Base-by-base conservation (phyloP, 2,888 invertebrate genomes). In the Ochropleura leucogaster region DNA sequence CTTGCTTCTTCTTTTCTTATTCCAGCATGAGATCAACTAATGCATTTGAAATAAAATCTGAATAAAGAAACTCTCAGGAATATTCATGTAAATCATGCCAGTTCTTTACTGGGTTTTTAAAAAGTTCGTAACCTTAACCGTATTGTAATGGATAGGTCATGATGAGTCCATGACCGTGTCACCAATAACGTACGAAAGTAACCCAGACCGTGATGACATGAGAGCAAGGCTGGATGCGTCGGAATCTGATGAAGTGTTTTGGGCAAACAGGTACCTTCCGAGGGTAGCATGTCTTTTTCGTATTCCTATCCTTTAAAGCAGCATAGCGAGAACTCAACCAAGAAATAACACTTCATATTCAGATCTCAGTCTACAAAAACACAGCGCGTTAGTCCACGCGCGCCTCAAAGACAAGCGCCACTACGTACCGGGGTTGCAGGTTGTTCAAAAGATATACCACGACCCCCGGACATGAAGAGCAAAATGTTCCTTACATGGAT, bases 171-270 rank as follows among this genome's bases (percentile, higher is more conserved):
- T 57, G 55, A 74, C 74, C 74, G 9, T 57, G 65, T 44, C 64
- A 30, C 30, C 30, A 49, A 74, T 57, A 57, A 44, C 47, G 4
- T n/a, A 55, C 14, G 40, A n/a, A 49, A n/a, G 12, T 74, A 44
- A 74, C 65, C 49, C 30, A 74, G 55, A 74, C 74, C 74, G 8
- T 74, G 64, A 16, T 16, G 44, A 16, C 47, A 55, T 8, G 40
- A 62, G 20, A 14, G 16, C 40, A 47, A 73, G 53, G 18, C 60
- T 60, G 60, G 16, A 40, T 40, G 40, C 16, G 59, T 16, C 59
- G 59, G 59, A 59, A 59, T 40, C 8, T 40, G 3, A 30, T 4
- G 16, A 57, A 57, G 57, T 14, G 3, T 57, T 57, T 57, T 30
- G 57, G 57, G 6, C 30, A 14, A 14, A 7, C 16, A 16, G 57